phyloP scores from a whole-genome alignment of 2,797 vertebrate species.

The Nasua narica region DNA sequence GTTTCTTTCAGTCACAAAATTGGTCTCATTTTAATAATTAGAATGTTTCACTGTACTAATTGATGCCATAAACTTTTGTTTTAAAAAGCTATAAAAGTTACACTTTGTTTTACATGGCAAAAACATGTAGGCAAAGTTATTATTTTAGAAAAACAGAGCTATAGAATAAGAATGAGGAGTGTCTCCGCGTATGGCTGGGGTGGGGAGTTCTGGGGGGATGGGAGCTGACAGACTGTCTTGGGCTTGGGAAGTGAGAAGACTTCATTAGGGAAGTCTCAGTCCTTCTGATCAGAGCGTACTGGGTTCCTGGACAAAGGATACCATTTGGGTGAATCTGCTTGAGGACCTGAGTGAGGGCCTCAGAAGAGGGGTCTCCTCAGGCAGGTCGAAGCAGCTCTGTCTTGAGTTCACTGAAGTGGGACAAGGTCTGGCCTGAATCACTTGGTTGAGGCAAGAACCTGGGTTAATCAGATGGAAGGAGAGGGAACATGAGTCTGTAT shows the following conservation, averaged over 20 bases:
- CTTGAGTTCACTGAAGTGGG: background rate
- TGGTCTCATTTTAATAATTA: background rate
- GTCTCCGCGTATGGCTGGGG: background rate
- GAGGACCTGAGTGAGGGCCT: background rate
- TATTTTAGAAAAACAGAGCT: background rate
- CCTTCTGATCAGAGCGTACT: background rate
- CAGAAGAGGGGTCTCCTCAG: background rate
- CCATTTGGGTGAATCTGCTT: background rate
- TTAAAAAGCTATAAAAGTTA: background rate
- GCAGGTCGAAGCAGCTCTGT: background rate
- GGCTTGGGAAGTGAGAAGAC: background rate
- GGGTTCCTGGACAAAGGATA: background rate
- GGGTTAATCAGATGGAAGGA: background rate
- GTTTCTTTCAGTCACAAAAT: background rate
- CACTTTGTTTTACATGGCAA: background rate
- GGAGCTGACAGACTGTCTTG: background rate
- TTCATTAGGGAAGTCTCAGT: background rate
- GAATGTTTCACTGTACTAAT: background rate
- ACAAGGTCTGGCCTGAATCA: background rate
- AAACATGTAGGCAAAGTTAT: background rate
- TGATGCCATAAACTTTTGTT: background rate
- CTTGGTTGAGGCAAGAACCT: background rate
- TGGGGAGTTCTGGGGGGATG: too few relatives aligned
- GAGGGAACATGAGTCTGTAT: background rate
- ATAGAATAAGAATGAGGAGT: background rate